Percentiles rank a stretch among this genome's conserved stretches.
Conservation (phyloP, 2,888 invertebrate species). For the Parnassius glacialis region DNA sequence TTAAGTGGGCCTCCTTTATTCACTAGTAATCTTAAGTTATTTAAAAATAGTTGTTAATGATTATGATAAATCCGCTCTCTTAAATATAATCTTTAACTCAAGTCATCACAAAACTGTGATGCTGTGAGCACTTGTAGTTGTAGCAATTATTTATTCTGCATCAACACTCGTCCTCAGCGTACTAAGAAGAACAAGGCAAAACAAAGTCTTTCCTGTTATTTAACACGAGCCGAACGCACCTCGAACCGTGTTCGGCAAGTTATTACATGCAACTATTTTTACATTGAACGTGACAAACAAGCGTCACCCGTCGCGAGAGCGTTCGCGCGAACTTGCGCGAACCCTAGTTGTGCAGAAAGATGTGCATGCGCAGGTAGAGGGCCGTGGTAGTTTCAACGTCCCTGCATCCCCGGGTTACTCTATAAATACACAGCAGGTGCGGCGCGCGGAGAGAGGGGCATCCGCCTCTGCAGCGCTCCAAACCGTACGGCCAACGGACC, state of each 20-base stretch:
- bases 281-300: constrained; percentile 22
- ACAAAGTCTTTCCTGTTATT: constrained; percentile 26
- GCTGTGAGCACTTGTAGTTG: too few relatives aligned
- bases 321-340: constrained; percentile 8
- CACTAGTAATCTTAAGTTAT: too few relatives aligned
- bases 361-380: constrained; percentile 54
- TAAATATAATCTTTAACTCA: constrained; percentile 4
- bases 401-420: constrained; percentile 74
- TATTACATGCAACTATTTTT: constrained; percentile 23
- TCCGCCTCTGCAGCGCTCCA: constrained; percentile 78
- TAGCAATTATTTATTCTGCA: not conserved
- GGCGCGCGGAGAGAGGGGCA: constrained; percentile 63
- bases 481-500: constrained; percentile 79
- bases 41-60: too few relatives aligned
- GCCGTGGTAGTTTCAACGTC: constrained; percentile 57
- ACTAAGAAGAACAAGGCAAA: constrained; percentile 19
- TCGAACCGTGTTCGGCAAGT: constrained; percentile 17
- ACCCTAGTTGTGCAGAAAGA: constrained; percentile 16
- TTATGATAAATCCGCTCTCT: not conserved
- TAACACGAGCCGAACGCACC: constrained; percentile 13
- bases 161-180: constrained; percentile 1
- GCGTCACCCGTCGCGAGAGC: constrained; percentile 20
- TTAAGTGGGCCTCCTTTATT: too few relatives aligned
- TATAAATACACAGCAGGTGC: constrained; percentile 79
- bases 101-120: not conserved